Evolutionary conservation across 1,140 invertebrate genomes (phyloP).

Genomic region (Drosophila rufa): DNA sequence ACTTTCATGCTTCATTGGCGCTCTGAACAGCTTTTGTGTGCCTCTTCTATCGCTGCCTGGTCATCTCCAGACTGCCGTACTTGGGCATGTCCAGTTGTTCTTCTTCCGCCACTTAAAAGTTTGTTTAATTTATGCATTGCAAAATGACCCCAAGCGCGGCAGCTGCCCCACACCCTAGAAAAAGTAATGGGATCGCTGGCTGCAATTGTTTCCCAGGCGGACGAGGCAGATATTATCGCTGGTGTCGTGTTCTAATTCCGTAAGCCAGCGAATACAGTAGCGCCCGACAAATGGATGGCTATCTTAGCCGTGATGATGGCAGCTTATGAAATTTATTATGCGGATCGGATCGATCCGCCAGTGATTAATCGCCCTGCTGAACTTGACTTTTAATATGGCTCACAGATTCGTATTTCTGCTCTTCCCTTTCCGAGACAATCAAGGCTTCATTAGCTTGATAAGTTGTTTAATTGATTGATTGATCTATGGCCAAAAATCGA

Average conservation of each 20-base stretch:
- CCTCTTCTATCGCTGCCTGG: conserved; percentile 63
- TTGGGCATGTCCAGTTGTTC: conserved; percentile 66
- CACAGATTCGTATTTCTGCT: conserved; percentile 14
- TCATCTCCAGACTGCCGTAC: conserved; percentile 62
- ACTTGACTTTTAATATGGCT: conserved; percentile 60
- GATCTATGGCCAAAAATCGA: conserved; percentile 22
- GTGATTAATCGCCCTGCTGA: conserved; percentile 65
- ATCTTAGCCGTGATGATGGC: conserved; percentile 28
- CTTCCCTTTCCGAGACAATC: conserved; percentile 29
- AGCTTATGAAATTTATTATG: conserved; percentile 40
- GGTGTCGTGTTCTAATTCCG: conserved; percentile 36
- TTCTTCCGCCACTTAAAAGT: conserved; percentile 55
- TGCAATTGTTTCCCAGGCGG: conserved; percentile 46
- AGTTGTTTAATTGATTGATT: conserved; percentile 51
- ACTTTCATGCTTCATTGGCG: conserved; percentile 78
- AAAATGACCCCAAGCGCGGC: conserved; percentile 41
- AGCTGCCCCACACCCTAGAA: conserved; percentile 28
- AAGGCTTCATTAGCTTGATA: conserved; percentile 50
- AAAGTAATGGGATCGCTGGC: conserved; percentile 30
- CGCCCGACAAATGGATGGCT: conserved; percentile 16
- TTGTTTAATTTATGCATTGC: conserved; percentile 69
- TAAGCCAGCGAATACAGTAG: conserved; percentile 26
- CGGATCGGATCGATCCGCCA: conserved; percentile 14
- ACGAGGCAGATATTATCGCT: conserved; percentile 10
- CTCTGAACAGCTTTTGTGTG: conserved; percentile 26